phyloP scores from a whole-genome alignment of 2,888 invertebrate genomes.

The Stramonita haemastoma region DNA sequence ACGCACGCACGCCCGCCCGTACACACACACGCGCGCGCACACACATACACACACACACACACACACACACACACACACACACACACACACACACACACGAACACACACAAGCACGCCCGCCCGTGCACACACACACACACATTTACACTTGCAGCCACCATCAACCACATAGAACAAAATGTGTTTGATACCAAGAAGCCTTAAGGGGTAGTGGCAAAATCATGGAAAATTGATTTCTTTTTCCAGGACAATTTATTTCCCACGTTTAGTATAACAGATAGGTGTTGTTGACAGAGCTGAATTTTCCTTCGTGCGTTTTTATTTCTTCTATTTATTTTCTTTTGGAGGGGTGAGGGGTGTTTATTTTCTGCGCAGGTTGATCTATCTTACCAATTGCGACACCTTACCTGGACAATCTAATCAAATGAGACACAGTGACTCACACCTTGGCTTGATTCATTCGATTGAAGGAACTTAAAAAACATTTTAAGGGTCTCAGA shows the following conservation, averaged over 20 bases:
- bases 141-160: too few relatives aligned
- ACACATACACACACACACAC: neutral
- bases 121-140: too few relatives aligned
- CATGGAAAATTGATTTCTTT: too few relatives aligned
- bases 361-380: neutral
- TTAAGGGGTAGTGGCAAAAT: too few relatives aligned
- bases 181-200: too few relatives aligned
- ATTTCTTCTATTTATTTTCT: neutral
- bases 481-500: neutral
- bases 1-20: neutral
- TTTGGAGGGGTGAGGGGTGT: neutral
- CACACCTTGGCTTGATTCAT: too few relatives aligned
- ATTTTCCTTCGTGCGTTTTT: neutral
- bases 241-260: neutral
- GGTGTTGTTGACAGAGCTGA: neutral
- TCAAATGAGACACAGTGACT: neutral
- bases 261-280: neutral
- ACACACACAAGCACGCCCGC: neutral
- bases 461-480: neutral
- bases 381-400: neutral
- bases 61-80: constrained; percentile 12
- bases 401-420: neutral
- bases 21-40: constrained; percentile 25
- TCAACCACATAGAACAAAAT: too few relatives aligned
- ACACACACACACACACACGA: neutral